Evolutionary conservation across 2,888 invertebrate genomes (phyloP), one percentile per base, ranked within the genome.

Genomic region (Phyllotreta cruciferae): DNA sequence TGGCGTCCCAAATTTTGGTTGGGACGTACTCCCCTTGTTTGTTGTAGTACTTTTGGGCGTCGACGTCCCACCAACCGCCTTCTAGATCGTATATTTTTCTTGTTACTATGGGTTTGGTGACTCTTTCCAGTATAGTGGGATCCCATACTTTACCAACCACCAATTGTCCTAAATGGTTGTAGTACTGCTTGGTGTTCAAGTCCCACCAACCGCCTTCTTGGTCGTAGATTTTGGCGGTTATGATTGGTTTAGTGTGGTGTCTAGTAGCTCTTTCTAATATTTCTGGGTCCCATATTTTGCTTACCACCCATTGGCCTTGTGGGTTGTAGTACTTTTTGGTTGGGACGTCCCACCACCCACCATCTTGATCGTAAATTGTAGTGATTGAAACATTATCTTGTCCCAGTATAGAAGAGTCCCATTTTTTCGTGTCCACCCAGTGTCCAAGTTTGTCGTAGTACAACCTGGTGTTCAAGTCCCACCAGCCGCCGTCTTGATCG

Each of bases 151-250:
- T 47, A 14, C 47, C 8, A 47, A 8, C 34, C 8, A 11, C 47
- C 47, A 13, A 24, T 47, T 47, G 44, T 3, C 47, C 47, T n/a
- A 3, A 6, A 24, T n/a, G 14, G 47, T 47, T 24, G 24, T 47
- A 47, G 24, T 47, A 47, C 8, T 24, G 14, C 34, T 34, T 34
- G 6, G 47, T 14, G 6, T 14, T n/a, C 8, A 14, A 34, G 24
- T 47, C 47, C 47, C 13, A 47, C 47, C 47, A 47, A 24, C 47
- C 47, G 9, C 47, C 47, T 6, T 47, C 24, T 9, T 14, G 13
- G 11, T 47, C 47, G 14, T 47, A 47, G 6, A 47, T 47, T 44
- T 41, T 10, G n/a, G 41, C 5, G n/a, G 41, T 41, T 41, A 41
- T 41, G 9, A 41, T n/a, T 41, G n/a, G n/a, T n/a, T 41, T 41